These are phyloP conservation scores for Caranx melampygus DNA, from an alignment of 2,113 vertebrate species.

Conservation along the genomic window DNA sequence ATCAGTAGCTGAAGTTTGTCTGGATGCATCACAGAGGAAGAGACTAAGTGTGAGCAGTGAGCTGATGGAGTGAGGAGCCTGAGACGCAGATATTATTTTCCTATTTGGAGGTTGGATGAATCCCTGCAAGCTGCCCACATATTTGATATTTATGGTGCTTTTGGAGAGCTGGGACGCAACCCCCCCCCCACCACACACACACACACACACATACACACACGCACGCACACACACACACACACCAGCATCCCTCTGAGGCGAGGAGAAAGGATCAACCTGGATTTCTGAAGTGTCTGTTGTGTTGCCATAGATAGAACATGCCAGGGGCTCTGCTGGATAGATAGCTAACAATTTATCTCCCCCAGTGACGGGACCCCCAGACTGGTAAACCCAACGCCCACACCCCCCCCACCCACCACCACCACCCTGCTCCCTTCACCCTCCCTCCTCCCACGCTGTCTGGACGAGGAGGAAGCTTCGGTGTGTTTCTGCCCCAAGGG, in stretches of 20 bases:
- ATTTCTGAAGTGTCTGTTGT: constrained; percentile 49
- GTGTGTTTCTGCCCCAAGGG: constrained; percentile 31
- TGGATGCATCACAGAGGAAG: background rate
- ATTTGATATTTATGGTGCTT: constrained; percentile 43
- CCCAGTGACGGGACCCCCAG: constrained; percentile 58
- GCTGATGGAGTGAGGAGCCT: background rate
- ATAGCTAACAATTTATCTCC: constrained; percentile 48
- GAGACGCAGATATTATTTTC: constrained; percentile 15
- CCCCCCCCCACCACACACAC: constrained; percentile 21
- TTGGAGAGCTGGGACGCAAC: background rate
- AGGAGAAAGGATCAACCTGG: constrained; percentile 47
- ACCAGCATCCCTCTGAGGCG: constrained; percentile 20
- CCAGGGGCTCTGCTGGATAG: constrained; percentile 62
- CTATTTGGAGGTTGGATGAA: constrained; percentile 25
- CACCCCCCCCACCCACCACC: no score
- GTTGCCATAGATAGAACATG: constrained; percentile 64
- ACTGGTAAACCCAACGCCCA: constrained; percentile 60
- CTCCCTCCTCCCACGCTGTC: constrained; percentile 55
- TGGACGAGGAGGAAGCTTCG: constrained; percentile 7
- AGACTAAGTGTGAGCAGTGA: background rate
- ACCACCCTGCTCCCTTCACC: background rate
- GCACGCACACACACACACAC: background rate
- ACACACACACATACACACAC: no score
- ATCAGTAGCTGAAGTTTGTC: background rate
- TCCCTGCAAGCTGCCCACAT: constrained; percentile 44